Percentiles rank a stretch among this genome's conserved stretches.
phyloP scores from a whole-genome alignment of 2,113 vertebrate genomes.

The Dunckerocampus dactyliophorus region DNA sequence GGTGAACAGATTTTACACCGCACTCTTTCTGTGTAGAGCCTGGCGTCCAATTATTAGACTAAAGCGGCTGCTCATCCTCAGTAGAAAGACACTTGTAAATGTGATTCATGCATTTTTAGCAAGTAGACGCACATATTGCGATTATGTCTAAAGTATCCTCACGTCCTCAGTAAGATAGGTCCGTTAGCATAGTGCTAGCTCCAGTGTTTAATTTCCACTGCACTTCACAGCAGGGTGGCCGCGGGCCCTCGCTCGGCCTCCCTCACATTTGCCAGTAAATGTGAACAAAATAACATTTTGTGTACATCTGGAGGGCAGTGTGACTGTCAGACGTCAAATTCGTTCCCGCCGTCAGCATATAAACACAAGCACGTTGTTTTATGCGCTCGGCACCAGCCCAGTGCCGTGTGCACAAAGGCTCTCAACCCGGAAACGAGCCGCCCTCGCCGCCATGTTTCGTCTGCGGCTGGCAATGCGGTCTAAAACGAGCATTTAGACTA shows the following conservation, averaged over 20 bases:
- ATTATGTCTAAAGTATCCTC: not conserved
- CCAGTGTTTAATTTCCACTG: not conserved
- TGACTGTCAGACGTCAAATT: not conserved
- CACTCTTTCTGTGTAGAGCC: not conserved
- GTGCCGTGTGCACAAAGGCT: conserved; percentile 69
- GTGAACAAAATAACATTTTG: no score
- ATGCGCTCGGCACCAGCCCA: conserved; percentile 60
- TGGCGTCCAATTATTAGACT: not conserved
- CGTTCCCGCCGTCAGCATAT: conserved; percentile 19
- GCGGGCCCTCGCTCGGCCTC: not conserved
- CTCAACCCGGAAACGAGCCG: conserved; percentile 58
- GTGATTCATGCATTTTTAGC: not conserved
- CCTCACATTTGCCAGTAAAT: no score
- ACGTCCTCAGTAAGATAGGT: not conserved
- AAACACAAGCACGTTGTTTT: conserved; percentile 62
- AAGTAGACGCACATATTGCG: no score
- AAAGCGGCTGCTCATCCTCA: not conserved
- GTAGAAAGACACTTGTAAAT: not conserved
- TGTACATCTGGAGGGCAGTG: no score
- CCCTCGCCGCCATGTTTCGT: conserved; percentile 5
- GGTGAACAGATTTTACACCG: not conserved
- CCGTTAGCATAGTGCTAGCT: conserved; percentile 19
- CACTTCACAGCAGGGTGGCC: not conserved
- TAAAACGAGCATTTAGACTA: no score
- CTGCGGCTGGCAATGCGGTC: not conserved